Evolutionary conservation across 2,113 vertebrate species (phyloP).

Genomic region (Pteruthius melanotis): DNA sequence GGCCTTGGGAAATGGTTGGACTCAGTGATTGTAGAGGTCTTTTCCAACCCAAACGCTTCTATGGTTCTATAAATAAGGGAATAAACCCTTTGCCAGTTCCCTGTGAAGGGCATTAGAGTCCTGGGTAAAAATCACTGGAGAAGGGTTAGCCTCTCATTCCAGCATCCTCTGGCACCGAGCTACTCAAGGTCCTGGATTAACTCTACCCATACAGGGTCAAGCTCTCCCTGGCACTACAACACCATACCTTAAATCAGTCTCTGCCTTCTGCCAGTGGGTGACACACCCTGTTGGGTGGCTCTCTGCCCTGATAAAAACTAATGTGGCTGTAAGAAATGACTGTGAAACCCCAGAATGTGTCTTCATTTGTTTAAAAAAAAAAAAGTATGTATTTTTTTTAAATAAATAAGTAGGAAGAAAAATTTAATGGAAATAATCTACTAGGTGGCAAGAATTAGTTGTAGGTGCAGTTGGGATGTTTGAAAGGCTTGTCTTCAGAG

Average conservation of each 20-base stretch:
- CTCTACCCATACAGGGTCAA: not conserved
- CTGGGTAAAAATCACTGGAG: not conserved
- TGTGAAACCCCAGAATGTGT: not conserved
- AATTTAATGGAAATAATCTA: not conserved
- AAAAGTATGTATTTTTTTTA: not conserved
- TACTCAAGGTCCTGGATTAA: not conserved
- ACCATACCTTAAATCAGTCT: not conserved
- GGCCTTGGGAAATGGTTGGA: not conserved
- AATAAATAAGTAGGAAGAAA: not conserved
- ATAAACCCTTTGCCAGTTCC: not conserved
- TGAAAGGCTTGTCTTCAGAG: not conserved
- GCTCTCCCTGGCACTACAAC: not conserved
- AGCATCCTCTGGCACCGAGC: not conserved
- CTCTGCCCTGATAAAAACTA: not conserved
- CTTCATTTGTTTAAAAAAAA: too few relatives aligned
- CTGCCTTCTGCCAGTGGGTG: not conserved
- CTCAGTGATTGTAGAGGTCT: not conserved
- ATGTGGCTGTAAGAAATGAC: not conserved
- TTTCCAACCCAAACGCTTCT: not conserved
- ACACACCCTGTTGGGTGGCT: not conserved
- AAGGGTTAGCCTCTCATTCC: not conserved
- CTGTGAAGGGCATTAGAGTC: not conserved
- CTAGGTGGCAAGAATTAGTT: not conserved
- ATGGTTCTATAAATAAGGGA: not conserved
- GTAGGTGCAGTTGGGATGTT: not conserved